Conservation (phyloP, 2,113 vertebrate genomes). For the Platysteira castanea region DNA sequence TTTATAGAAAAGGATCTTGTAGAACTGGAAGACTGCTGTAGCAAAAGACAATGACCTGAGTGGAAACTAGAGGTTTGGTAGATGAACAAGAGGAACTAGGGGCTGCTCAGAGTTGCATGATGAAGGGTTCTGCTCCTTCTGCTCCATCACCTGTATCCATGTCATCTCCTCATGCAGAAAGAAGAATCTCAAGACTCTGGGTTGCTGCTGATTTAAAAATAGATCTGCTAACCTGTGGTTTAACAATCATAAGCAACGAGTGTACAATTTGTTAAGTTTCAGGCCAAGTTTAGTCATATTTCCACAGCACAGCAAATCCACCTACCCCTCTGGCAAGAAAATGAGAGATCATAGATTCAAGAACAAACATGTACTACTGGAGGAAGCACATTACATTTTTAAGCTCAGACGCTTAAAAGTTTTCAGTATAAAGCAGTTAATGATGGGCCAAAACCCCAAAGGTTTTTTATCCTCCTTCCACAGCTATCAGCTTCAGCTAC, state of each 20-base stretch:
- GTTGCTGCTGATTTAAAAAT: not conserved
- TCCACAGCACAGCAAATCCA: conserved; percentile 41
- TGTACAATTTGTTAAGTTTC: conserved; percentile 26
- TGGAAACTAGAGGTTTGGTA: not conserved
- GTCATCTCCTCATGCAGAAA: not conserved
- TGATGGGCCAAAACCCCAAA: conserved; percentile 49
- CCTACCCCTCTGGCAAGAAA: conserved; percentile 53
- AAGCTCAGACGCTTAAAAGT: not conserved
- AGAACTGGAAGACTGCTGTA: not conserved
- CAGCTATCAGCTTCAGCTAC: conserved; percentile 44
- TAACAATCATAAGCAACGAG: conserved; percentile 50
- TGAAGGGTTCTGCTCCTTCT: not conserved
- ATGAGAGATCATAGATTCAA: conserved; percentile 46
- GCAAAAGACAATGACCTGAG: not conserved
- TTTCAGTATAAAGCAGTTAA: conserved; percentile 32
- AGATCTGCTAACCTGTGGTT: conserved; percentile 20
- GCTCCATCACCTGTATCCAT: not conserved
- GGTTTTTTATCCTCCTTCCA: conserved; percentile 1
- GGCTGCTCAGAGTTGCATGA: not conserved
- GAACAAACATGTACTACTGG: conserved; percentile 30
- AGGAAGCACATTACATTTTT: not conserved
- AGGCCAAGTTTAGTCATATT: conserved; percentile 61
- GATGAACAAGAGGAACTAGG: not conserved
- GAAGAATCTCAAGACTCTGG: not conserved
- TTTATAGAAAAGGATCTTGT: not conserved